phyloP scores from a whole-genome alignment of 2,113 vertebrate species.

The Platanista minor region DNA sequence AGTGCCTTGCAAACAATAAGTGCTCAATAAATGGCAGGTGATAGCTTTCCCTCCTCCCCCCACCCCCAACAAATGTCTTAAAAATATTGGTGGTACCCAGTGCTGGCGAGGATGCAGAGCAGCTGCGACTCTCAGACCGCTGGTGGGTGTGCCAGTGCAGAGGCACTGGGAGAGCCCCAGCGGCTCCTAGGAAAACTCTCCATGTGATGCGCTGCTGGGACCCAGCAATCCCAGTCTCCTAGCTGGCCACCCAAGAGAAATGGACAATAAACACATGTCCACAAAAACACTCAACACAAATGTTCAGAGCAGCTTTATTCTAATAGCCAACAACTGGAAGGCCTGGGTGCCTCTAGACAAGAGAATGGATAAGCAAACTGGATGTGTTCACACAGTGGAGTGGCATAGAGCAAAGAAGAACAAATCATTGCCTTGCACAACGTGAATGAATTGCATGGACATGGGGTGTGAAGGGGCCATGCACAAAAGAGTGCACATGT shows the following conservation, averaged over 20 bases:
- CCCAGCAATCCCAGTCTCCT: neutral
- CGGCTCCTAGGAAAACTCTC: rapidly evolving
- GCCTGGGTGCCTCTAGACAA: rapidly evolving
- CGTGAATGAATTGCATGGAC: rapidly evolving
- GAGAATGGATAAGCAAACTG: neutral
- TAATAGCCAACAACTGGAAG: neutral
- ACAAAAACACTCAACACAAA: neutral
- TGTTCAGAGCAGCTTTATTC: neutral
- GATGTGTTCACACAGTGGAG: too few relatives aligned
- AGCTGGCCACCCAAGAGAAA: rapidly evolving
- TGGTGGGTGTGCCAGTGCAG: rapidly evolving
- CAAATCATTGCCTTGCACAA: rapidly evolving
- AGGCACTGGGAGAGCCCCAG: rapidly evolving
- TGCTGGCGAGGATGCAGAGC: rapidly evolving
- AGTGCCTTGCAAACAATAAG: neutral
- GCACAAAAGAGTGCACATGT: rapidly evolving
- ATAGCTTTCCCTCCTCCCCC: neutral
- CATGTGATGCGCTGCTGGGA: rapidly evolving
- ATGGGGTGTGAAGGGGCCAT: rapidly evolving
- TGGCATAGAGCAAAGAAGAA: neutral
- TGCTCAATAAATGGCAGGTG: neutral
- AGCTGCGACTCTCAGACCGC: too few relatives aligned
- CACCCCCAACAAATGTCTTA: neutral
- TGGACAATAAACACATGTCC: neutral
- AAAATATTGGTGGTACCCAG: rapidly evolving